Base-by-base conservation (phyloP, 2,113 vertebrate species). In the Gymnocephalus cernua region DNA sequence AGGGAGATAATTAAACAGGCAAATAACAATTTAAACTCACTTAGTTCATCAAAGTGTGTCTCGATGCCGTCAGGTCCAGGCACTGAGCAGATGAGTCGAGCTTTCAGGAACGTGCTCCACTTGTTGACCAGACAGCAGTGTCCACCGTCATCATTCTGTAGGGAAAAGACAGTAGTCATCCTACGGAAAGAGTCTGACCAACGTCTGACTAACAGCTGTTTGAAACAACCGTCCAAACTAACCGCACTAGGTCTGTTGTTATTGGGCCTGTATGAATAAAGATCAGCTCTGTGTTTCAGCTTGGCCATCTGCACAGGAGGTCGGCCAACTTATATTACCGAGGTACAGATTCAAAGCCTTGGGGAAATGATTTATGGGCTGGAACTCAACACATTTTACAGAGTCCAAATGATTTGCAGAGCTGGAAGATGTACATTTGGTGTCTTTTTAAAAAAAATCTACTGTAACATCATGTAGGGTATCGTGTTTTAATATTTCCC, bases 51-150 rank as follows among this genome's bases (percentile, higher is more conserved):
- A 0, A 99, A 99, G 89, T 99, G 98, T 0, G 98, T 99, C 93
- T 99, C 98, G 0, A 99, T 97, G 71, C 98, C 98, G 0, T 99
- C 98, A 0, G 95, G 95, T 23, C 97, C 97, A 0, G 98, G 97
- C 72, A 99, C 98, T 0, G 98, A 99, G 92, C 98, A 99, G 91
- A 99, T 97, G 0, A 99, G 97, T 3, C 98, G 95, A 0, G 98
- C 97, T 89, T 99, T 99, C 86, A 99, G 94, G 89, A 99, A 99
- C 0, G 98, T 99, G 94, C 98, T 99, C 98, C 98, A 99, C 88
- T 99, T 99, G 91, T 99, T 99, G 65, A 99, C 98, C 67, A 99
- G 95, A 86, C 98, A 99, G 93, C 98, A 99, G 93, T 99, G 98
- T 64, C 98, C 98, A 0, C 98, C 98, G 0, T 99, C 98, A 0